phyloP scores from a whole-genome alignment of 2,113 vertebrate genomes.

The Chiloscyllium plagiosum region DNA sequence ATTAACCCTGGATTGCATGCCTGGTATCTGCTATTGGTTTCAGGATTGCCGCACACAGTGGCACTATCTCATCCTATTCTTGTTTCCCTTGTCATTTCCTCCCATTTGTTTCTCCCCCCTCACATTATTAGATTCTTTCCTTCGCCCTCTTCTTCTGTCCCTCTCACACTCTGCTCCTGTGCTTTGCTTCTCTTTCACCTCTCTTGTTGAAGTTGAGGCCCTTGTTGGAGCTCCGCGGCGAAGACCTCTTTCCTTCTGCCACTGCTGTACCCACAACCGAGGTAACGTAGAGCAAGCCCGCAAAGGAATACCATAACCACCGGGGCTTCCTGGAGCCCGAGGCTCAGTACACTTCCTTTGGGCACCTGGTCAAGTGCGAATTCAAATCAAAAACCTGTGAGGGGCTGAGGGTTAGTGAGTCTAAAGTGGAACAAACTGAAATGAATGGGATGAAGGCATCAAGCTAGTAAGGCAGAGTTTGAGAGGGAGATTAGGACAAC shows the following conservation, averaged over 20 bases:
- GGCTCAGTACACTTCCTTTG: conserved; percentile 51
- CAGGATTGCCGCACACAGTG: not conserved
- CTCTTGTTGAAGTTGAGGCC: conserved; percentile 82
- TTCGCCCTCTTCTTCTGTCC: conserved; percentile 33
- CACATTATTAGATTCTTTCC: conserved; percentile 27
- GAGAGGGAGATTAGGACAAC: not conserved
- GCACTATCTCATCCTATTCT: conserved; percentile 37
- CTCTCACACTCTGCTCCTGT: conserved; percentile 39
- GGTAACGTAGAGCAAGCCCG: conserved; percentile 80
- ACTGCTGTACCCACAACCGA: conserved; percentile 91
- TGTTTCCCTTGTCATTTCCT: conserved; percentile 42
- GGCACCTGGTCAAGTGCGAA: conserved; percentile 22
- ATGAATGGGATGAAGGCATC: too few species aligned
- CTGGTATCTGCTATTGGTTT: conserved; percentile 12
- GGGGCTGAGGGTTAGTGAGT: not conserved
- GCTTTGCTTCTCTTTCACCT: conserved; percentile 36
- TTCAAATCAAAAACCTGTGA: not conserved
- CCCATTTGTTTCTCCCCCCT: conserved; percentile 46
- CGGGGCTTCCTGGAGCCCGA: conserved; percentile 47
- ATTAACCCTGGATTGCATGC: conserved; percentile 5
- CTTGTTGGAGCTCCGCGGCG: conserved; percentile 91
- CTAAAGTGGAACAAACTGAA: not conserved
- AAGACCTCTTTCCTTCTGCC: conserved; percentile 98
- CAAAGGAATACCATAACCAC: conserved; percentile 53
- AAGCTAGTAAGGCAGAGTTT: not conserved